Evolutionary conservation across 2,888 invertebrate genomes (phyloP).

Genomic region (Drosophila colorata): DNA sequence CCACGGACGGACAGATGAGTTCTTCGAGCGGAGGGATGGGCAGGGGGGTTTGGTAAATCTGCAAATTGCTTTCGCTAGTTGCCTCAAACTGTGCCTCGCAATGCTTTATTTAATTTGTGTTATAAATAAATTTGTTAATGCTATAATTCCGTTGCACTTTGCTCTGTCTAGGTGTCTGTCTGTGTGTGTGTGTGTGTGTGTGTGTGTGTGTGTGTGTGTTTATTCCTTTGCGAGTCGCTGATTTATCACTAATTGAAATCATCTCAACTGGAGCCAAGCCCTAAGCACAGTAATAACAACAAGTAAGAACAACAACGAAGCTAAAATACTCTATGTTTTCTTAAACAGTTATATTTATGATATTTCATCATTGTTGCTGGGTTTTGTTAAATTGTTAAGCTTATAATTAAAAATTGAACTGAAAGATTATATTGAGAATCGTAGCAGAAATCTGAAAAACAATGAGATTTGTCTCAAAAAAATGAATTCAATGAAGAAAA

Average conservation of each 20-base stretch:
- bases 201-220: background rate
- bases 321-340: conserved; percentile 12
- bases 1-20: conserved; percentile 30
- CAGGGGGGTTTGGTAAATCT: conserved; percentile 41
- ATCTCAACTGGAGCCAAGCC: conserved; percentile 45
- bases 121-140: conserved; percentile 78
- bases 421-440: no score
- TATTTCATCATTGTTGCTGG: no score
- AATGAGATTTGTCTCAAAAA: no score
- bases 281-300: conserved; percentile 14
- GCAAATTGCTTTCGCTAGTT: conserved; percentile 73
- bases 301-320: background rate
- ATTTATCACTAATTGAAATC: conserved; percentile 69
- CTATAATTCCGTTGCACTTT: conserved; percentile 43
- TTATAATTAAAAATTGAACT: no score
- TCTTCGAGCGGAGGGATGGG: background rate
- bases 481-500: no score
- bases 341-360: no score
- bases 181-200: no score
- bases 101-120: conserved; percentile 77
- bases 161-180: conserved; percentile 7
- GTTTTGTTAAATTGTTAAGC: no score
- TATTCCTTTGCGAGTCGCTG: conserved; percentile 31
- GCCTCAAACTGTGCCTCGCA: conserved; percentile 52
- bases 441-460: no score